Conservation (phyloP, 2,888 invertebrate genomes). For the Opisthograptis luteolata region DNA sequence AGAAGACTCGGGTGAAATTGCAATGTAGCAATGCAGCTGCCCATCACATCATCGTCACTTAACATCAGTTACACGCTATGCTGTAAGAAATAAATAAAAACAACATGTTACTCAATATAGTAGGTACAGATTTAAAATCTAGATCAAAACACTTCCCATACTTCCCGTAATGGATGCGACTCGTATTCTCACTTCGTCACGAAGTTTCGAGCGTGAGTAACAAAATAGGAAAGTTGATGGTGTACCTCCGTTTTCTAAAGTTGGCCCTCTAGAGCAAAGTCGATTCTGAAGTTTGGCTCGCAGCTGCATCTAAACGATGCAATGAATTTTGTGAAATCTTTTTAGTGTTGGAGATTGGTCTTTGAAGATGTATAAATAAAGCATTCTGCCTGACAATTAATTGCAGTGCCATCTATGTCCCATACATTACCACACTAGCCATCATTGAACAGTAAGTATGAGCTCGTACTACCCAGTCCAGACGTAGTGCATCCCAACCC, state of each 20-base stretch:
- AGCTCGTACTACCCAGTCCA: too few relatives aligned
- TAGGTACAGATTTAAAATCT: constrained; percentile 4
- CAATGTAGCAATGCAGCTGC: too few relatives aligned
- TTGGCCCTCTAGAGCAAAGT: constrained; percentile 6
- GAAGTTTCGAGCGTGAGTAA: constrained; percentile 14
- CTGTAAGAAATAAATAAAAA: too few relatives aligned
- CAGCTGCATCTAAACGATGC: constrained; percentile 13
- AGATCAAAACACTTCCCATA: background rate
- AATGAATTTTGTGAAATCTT: background rate
- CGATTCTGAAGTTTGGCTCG: constrained; percentile 9
- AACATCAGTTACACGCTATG: too few relatives aligned
- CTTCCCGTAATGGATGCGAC: constrained; percentile 15
- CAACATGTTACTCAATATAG: too few relatives aligned
- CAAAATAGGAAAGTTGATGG: constrained; percentile 19
- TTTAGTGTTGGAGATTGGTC: background rate
- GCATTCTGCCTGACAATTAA: too few relatives aligned
- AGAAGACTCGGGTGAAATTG: too few relatives aligned
- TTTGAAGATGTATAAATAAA: background rate
- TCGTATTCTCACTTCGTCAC: constrained; percentile 18
- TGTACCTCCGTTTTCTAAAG: constrained; percentile 10
- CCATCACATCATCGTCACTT: too few relatives aligned
- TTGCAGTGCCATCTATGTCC: too few relatives aligned
- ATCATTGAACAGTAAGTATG: too few relatives aligned
- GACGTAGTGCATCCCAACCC: too few relatives aligned
- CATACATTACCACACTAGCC: too few relatives aligned